Evolutionary conservation across 2,888 invertebrate genomes (phyloP).

Genomic region (Oxytorus armatus): DNA sequence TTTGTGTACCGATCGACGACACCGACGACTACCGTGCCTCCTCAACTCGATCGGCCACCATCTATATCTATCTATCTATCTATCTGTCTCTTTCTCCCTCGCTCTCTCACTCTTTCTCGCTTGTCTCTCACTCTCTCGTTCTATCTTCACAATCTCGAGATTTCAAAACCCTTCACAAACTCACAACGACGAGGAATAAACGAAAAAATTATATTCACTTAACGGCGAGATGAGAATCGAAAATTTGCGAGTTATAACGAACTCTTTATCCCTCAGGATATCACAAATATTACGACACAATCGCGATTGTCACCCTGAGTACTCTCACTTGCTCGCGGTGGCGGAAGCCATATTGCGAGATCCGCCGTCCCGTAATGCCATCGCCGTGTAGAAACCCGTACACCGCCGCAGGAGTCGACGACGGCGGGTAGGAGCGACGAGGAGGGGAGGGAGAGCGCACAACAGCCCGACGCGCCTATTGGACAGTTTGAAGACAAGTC

Average conservation of each 20-base stretch:
- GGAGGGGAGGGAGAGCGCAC: slow-evolving; percentile 41
- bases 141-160: slow-evolving; percentile 60
- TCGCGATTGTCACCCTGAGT: slow-evolving; percentile 75
- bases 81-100: slow-evolving; percentile 22
- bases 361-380: slow-evolving; percentile 76
- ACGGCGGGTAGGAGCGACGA: slow-evolving; percentile 48
- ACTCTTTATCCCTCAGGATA: slow-evolving; percentile 54
- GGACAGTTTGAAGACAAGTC: slow-evolving; percentile 59
- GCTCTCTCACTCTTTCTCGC: slow-evolving; percentile 33
- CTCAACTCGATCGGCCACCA: slow-evolving; percentile 61
- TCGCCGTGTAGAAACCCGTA: slow-evolving; percentile 67
- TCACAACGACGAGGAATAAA: slow-evolving; percentile 13
- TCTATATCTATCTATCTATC: slow-evolving; percentile 41
- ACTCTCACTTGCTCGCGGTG: slow-evolving; percentile 81
- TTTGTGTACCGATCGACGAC: slow-evolving; percentile 70
- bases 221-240: slow-evolving; percentile 30
- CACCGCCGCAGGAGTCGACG: slow-evolving; percentile 54
- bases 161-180: slow-evolving; percentile 40
- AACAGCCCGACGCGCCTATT: slow-evolving; percentile 65
- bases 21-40: slow-evolving; percentile 67
- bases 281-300: slow-evolving; percentile 70
- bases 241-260: neutral
- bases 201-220: neutral
- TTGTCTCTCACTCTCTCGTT: slow-evolving; percentile 33
- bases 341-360: slow-evolving; percentile 84